These are phyloP conservation scores for Brienomyrus brachyistius DNA, from an alignment of 2,113 vertebrate genomes.

Conservation along the genomic window DNA sequence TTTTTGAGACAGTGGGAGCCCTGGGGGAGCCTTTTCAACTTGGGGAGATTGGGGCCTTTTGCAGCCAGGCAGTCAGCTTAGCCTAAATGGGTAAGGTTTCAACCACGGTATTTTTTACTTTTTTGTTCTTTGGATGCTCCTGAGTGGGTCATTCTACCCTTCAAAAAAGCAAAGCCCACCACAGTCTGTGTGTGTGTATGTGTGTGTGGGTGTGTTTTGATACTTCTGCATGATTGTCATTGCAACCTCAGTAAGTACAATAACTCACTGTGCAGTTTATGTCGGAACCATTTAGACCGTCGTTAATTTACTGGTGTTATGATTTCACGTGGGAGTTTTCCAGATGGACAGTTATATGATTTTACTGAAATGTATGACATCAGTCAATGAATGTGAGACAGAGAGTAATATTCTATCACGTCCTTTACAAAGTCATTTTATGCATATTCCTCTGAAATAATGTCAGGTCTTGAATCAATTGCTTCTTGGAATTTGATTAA, in stretches of 20 bases:
- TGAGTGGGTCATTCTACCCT: background rate
- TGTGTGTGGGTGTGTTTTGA: background rate
- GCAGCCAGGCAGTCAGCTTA: conserved; percentile 12
- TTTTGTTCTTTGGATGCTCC: background rate
- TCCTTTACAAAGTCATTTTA: background rate
- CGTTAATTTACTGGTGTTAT: background rate
- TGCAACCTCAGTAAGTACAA: background rate
- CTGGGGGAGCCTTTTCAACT: conserved; percentile 39
- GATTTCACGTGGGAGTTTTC: background rate
- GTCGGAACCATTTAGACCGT: background rate
- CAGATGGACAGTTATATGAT: background rate
- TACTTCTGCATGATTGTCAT: background rate
- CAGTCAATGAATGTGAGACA: background rate
- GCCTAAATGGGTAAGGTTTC: background rate
- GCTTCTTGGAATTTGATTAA: background rate
- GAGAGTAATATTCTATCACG: background rate
- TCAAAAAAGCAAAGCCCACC: background rate
- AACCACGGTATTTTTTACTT: background rate
- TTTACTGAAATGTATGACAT: background rate
- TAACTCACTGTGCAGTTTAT: background rate
- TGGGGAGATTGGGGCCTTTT: conserved; percentile 27
- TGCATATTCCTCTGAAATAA: background rate
- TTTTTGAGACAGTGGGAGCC: conserved; percentile 24
- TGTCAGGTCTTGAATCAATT: background rate
- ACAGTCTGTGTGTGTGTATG: background rate